Conservation (phyloP, 1,140 invertebrate species). For the Cyclargus thomasi region DNA sequence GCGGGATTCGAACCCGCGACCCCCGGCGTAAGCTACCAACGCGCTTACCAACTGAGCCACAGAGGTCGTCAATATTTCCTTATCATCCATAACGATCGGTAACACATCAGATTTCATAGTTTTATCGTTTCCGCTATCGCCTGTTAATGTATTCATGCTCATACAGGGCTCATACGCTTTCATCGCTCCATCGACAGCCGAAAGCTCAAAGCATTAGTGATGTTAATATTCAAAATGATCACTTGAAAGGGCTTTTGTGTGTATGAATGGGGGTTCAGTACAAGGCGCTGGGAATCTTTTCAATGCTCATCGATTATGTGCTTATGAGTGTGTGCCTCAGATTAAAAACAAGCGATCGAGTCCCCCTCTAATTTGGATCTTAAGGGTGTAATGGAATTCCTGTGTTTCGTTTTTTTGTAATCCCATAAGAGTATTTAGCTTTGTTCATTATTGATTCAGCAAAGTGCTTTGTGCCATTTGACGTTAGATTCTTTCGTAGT, state of each 20-base stretch:
- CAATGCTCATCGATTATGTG: slow-evolving; percentile 33
- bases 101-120: not conserved
- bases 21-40: too few relatives aligned
- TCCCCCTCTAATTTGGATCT: not conserved
- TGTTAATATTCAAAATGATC: slow-evolving; percentile 33
- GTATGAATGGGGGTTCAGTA: slow-evolving; percentile 28
- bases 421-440: not conserved
- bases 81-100: not conserved
- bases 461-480: too few relatives aligned
- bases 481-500: too few relatives aligned
- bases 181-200: slow-evolving; percentile 32
- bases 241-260: slow-evolving; percentile 32
- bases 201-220: slow-evolving; percentile 30
- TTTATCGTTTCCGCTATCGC: not conserved
- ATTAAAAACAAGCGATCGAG: slow-evolving; percentile 29
- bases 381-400: not conserved
- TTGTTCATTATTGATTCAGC: not conserved
- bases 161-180: slow-evolving; percentile 22
- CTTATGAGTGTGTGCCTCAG: slow-evolving; percentile 27
- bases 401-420: not conserved
- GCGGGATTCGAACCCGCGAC: too few relatives aligned
- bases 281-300: slow-evolving; percentile 32
- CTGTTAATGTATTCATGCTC: slow-evolving; percentile 8
- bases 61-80: too few relatives aligned
- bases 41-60: too few relatives aligned